phyloP scores from a whole-genome alignment of 2,888 invertebrate genomes.

The Ommatoiulus sabulosus region DNA sequence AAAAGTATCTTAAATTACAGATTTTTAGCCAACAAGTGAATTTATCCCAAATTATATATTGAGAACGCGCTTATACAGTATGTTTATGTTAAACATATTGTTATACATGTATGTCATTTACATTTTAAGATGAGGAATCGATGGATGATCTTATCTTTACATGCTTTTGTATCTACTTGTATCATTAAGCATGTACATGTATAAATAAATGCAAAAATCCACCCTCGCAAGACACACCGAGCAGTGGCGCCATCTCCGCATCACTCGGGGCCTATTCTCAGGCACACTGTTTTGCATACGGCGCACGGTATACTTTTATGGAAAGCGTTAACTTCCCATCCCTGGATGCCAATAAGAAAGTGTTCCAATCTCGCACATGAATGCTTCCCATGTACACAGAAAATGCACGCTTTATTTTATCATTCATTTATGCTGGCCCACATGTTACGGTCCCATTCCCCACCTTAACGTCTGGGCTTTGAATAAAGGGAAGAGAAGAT shows the following conservation, averaged over 20 bases:
- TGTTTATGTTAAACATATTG: no score
- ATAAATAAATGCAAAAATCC: no score
- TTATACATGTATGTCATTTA: no score
- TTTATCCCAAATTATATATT: no score
- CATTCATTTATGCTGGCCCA: conserved; percentile 21
- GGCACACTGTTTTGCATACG: not conserved
- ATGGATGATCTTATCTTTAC: no score
- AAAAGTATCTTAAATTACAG: no score
- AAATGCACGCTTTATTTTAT: conserved; percentile 34
- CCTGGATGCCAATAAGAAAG: conserved; percentile 28
- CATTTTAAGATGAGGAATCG: no score
- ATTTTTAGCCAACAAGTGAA: no score
- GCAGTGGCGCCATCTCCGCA: not conserved
- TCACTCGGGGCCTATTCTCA: not conserved
- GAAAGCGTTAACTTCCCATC: not conserved
- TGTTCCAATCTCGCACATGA: conserved; percentile 34
- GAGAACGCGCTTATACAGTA: no score
- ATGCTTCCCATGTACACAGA: not conserved
- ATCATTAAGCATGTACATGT: no score
- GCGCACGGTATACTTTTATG: not conserved
- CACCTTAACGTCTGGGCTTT: not conserved
- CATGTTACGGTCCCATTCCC: not conserved
- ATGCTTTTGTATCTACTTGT: no score
- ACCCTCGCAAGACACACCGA: not conserved
- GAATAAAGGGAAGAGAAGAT: not conserved